phyloP scores from a whole-genome alignment of 2,888 invertebrate genomes.

The Apamea crenata region DNA sequence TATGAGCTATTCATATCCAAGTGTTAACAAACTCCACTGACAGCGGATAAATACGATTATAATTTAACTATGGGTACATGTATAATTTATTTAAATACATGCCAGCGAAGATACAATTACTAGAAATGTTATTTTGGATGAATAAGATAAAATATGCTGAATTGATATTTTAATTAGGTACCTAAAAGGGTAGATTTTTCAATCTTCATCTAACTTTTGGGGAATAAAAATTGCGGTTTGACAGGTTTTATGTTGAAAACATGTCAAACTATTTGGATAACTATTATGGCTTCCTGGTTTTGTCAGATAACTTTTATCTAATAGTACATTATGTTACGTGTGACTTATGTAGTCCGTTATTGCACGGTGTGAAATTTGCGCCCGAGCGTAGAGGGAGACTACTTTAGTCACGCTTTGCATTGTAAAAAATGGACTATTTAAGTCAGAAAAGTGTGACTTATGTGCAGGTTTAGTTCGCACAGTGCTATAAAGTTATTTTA shows the following conservation, averaged over 20 bases:
- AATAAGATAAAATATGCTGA: background rate
- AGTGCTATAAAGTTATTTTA: too few relatives aligned
- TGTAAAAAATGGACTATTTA: too few relatives aligned
- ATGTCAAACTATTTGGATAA: too few relatives aligned
- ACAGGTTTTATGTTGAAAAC: background rate
- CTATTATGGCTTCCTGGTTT: too few relatives aligned
- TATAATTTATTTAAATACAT: slow-evolving; percentile 3
- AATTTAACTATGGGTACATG: background rate
- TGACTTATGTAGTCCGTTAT: too few relatives aligned
- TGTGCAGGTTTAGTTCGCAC: too few relatives aligned
- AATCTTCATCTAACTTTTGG: background rate
- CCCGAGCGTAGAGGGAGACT: background rate
- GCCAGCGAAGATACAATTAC: background rate
- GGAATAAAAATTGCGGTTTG: background rate
- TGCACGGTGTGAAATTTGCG: background rate
- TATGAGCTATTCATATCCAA: background rate
- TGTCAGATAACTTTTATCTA: too few relatives aligned
- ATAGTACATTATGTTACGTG: too few relatives aligned
- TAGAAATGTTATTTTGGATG: background rate
- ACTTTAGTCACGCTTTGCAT: too few relatives aligned
- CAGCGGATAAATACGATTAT: background rate
- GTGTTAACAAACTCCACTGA: background rate
- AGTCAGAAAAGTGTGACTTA: background rate
- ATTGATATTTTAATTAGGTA: background rate
- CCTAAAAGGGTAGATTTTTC: too few relatives aligned